Evolutionary conservation across 2,888 invertebrate species (phyloP), one percentile per base, ranked within the genome.

Genomic region (Oxytorus armatus): DNA sequence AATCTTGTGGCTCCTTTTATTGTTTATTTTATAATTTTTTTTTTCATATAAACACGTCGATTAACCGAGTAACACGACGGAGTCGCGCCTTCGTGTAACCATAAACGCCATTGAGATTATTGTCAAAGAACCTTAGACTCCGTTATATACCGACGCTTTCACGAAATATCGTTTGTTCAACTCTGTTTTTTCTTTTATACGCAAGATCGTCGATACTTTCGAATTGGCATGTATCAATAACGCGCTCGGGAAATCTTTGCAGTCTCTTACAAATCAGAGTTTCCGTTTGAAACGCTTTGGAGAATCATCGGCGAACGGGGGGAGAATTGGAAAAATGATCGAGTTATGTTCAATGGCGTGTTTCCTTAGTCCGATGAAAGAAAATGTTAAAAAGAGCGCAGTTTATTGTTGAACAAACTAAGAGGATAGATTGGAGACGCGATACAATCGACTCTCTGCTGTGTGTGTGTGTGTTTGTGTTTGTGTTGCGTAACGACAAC

Each of bases 331-430:
- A 44, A 49, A 39, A 61, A 72, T 61, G 36, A 21, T 61, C 36
- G 33, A 36, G 39, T 51, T 55, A 8, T 36, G 25, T 65, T 49
- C 65, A 14, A 5, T 25, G 5, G 21, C 23, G 53, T 0, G n/a
- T 44, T 1, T 1, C n/a, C n/a, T n/a, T n/a, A n/a, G n/a, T n/a
- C 10, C 0, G 55, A 63, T 78, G 55, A 53, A 53, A 59, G 55
- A 47, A 73, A 77, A 82, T n/a, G n/a, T n/a, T n/a, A n/a, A 86
- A 76, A 65, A 74, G 16, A 14, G 5, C 14, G 14, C 5, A 18
- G 18, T 8, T 77, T 70, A 82, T 85, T 86, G 85, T 87, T 63
- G 84, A 44, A 61, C 8, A 36, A 61, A 70, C 75, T 84, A 86
- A 85, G 82, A 86, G 86, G 85, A 85, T 82, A 61, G 57, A 44